Evolutionary conservation across 2,797 vertebrate species (phyloP).

Genomic region (Champsocephalus gunnari): DNA sequence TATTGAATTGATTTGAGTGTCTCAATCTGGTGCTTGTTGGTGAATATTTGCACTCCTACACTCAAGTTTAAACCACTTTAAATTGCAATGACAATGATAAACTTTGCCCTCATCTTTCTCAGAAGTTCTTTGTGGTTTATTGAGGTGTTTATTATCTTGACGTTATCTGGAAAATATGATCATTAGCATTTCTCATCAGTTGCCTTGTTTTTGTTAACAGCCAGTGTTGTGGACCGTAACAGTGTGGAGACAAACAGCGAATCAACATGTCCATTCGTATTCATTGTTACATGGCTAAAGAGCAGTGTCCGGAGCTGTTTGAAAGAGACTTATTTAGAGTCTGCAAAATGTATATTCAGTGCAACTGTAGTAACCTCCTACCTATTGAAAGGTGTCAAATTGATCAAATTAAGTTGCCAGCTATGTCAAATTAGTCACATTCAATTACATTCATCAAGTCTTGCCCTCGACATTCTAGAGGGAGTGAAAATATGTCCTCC

Average conservation of each 20-base stretch:
- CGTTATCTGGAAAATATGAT: background rate
- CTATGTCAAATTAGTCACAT: background rate
- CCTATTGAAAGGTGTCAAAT: background rate
- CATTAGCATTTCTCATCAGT: background rate
- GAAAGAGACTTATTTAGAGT: too few relatives aligned
- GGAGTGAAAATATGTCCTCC: background rate
- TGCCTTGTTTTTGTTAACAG: background rate
- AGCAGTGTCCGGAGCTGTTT: too few relatives aligned
- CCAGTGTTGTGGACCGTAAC: background rate
- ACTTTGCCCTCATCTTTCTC: background rate
- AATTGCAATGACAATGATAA: too few relatives aligned
- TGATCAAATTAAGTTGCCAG: background rate
- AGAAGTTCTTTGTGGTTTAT: background rate
- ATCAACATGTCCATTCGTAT: background rate
- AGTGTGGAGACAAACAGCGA: background rate
- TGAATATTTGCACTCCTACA: background rate
- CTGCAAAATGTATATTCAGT: background rate
- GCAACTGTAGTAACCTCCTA: background rate
- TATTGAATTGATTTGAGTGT: background rate
- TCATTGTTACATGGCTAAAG: background rate
- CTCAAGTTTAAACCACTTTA: background rate
- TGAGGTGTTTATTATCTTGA: background rate
- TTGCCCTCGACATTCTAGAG: background rate
- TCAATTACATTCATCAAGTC: background rate
- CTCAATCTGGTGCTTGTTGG: background rate